Evolutionary conservation across 2,113 vertebrate genomes (phyloP).

Genomic region (Myxocyprinus asiaticus): DNA sequence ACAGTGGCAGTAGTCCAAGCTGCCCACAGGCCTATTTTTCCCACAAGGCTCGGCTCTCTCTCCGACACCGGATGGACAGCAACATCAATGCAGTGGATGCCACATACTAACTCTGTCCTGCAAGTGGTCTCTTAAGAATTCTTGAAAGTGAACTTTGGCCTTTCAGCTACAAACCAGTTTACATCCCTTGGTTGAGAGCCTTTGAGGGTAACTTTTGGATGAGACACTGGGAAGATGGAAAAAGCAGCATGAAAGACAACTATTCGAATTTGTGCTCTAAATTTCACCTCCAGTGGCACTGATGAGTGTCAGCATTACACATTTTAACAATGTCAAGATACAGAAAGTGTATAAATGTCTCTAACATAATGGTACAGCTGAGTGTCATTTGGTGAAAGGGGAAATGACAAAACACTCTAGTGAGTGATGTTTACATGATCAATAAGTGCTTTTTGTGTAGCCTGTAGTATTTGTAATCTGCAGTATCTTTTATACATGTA

Average conservation of each 20-base stretch:
- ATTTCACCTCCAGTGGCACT: not conserved
- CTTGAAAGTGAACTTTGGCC: slow-evolving; percentile 14
- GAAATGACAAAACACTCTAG: not conserved
- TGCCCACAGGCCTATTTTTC: slow-evolving; percentile 79
- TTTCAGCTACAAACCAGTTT: not conserved
- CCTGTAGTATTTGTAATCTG: too few species aligned
- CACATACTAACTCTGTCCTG: slow-evolving; percentile 66
- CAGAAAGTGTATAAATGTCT: not conserved
- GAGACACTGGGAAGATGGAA: not conserved
- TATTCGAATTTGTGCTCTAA: not conserved
- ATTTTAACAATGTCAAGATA: not conserved
- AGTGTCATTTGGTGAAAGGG: not conserved
- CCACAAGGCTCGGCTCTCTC: slow-evolving; percentile 83
- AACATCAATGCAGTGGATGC: slow-evolving; percentile 80
- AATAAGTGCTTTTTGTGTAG: slow-evolving; percentile 60
- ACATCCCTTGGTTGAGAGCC: not conserved
- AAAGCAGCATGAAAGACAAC: not conserved
- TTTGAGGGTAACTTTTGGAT: not conserved
- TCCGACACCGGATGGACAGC: slow-evolving; percentile 86
- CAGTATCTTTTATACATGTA: too few species aligned
- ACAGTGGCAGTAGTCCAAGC: slow-evolving; percentile 58
- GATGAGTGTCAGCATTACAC: not conserved
- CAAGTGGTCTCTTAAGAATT: not conserved
- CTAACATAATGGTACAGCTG: slow-evolving; percentile 6
- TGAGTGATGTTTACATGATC: slow-evolving; percentile 63